Percentiles rank a stretch among this genome's conserved stretches.
Conservation (phyloP, 2,797 vertebrate species). For the Gallinago nigripennis region DNA sequence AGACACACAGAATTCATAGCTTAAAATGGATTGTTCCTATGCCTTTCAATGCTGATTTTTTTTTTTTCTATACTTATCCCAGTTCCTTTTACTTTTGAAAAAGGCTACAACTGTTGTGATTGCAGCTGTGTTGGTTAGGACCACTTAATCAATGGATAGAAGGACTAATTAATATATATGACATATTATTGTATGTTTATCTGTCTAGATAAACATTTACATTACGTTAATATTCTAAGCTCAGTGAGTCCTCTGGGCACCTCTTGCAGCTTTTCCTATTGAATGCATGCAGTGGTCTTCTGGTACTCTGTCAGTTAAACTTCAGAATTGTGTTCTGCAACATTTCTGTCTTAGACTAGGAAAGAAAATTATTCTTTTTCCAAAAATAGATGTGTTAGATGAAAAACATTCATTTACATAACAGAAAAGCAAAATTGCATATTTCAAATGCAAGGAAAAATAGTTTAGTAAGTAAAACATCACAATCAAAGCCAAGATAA, state of each 20-base stretch:
- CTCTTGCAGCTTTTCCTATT: not conserved
- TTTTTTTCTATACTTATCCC: not conserved
- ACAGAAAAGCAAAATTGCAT: conserved; percentile 43
- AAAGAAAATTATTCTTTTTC: conserved; percentile 17
- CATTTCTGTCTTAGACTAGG: not conserved
- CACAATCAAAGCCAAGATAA: conserved; percentile 60
- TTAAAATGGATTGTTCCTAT: not conserved
- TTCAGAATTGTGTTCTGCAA: conserved; percentile 9
- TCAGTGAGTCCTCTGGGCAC: not conserved
- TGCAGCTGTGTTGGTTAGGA: not conserved
- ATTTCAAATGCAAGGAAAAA: conserved; percentile 46
- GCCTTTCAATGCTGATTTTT: not conserved
- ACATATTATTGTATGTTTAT: not conserved
- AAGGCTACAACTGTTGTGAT: not conserved
- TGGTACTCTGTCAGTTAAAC: not conserved
- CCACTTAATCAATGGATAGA: not conserved
- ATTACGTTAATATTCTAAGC: not conserved
- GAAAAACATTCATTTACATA: conserved; percentile 59
- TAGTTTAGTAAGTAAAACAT: conserved; percentile 42
- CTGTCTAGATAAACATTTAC: not conserved
- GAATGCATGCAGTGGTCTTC: not conserved
- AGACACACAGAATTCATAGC: not conserved
- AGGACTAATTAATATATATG: not conserved
- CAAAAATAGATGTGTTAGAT: conserved; percentile 43
- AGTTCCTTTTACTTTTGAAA: not conserved